Evolutionary conservation across 2,113 vertebrate species (phyloP), one percentile per base, ranked within the genome.

Genomic region (Alces alces): DNA sequence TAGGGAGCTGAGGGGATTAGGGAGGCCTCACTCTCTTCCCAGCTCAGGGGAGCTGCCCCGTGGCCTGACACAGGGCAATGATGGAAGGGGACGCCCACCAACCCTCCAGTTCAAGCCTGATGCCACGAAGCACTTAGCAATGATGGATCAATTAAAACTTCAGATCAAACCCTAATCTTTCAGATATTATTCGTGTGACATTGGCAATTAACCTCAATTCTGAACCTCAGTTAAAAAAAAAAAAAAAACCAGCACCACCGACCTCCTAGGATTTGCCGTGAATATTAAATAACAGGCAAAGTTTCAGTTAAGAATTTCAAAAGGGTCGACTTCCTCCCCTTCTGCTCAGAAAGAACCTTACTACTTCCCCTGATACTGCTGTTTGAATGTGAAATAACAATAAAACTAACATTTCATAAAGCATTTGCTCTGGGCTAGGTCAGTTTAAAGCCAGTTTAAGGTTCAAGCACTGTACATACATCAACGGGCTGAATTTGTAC

Each of bases 1-100:
- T 98, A 98, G 96, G 54, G 80, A 93, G 80, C 70, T 92, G 94
- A 98, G 61, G 93, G 93, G 98, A 98, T 98, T 98, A 98, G 60
- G 86, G 92, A 97, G 96, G 97, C 82, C 91, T 94, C 73, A 84
- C 66, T 76, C 43, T 23, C 66, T 86, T 17, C 52, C 52, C 45
- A 6, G 60, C 95, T 76, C 86, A 73, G 45, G 76, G 43, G 45
- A 78, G 52, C 50, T 54, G 83, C 89, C 76, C 61, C 92, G 79
- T 23, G 47, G 94, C 66, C 80, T 45, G 57, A n/a, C 91, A 83
- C 64, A 57, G 91, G 84, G 61, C 33, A 91, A 7, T 13, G 7
- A 61, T 91, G 54, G 14, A 5, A 15, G 43, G 15, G 14, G 8
- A 58, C n/a, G 54, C 52, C 52, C 33, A 55, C 13, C 93, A 89